Base-by-base conservation (phyloP, 2,113 vertebrate genomes). In the Ornithorhynchus anatinus region DNA sequence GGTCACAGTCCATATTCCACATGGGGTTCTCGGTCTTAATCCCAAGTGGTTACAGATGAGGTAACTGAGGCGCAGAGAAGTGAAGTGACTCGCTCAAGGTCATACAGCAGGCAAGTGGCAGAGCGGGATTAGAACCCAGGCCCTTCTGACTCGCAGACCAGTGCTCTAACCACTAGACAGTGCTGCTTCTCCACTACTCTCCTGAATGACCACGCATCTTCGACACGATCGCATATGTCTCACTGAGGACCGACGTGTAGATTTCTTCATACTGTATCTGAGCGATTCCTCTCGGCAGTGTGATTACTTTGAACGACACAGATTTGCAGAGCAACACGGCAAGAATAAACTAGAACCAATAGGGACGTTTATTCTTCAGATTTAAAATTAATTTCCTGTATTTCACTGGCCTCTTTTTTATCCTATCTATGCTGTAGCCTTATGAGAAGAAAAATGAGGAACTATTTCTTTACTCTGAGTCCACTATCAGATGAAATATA, bases 351-450 rank as follows among this genome's bases (percentile, higher is more conserved):
- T 86, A 43, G 50, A 81, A 79, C 84, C 88, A 89, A 91, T 42
- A 75, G 67, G 65, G 59, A 88, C 90, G 86, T 92, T 91, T 92
- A 88, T 92, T 92, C 86, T 90, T 89, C 71, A 84, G 88, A 87
- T 93, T 93, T 92, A 91, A 92, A 93, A 92, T 91, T 93, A 93
- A 92, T 94, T 93, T 94, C 92, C 91, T 93, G 91, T 89, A 88
- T 87, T 93, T 86, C 85, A 86, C 81, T 57, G 57, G 75, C 62
- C n/a, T n/a, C 5, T 25, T 19, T 85, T 78, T 84, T 82, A 84
- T 80, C 80, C 87, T 89, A 82, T 86, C 91, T 82, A 79, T 89
- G 80, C 84, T 77, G 64, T 84, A 91, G 78, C 81, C 42, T 88
- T 84, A 88, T 79, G 81, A 91, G 81, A 88, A 89, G 83, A 88